Evolutionary conservation across 2,797 vertebrate genomes (phyloP), one percentile per base, ranked within the genome.

Genomic region (Garrulus glandarius): DNA sequence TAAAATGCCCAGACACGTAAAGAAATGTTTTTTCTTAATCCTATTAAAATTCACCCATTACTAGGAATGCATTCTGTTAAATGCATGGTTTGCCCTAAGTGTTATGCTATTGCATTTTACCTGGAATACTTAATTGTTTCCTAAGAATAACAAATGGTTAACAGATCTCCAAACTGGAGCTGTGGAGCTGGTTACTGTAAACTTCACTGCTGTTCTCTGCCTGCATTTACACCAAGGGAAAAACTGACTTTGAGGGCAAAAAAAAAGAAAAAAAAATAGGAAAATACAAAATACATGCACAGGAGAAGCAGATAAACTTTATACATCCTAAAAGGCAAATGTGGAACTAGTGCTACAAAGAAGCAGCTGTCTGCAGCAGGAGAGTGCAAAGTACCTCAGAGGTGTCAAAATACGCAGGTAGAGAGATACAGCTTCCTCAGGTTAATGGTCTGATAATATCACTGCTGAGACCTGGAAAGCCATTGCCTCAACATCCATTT

Each of bases 371-470:
- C 71, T 95, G 65, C 90, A 84, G 65, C 83, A 63, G 64, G 80
- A 59, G 23, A 94, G 77, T 19, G 57, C 53, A 84, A 91, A 96
- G 75, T 41, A 79, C 87, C 52, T 61, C 3, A 4, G 30, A 76
- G 24, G 84, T 87, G 91, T 96, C 92, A 94, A 87, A 97, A 91
- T 84, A 92, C 34, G 0, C 26, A 65, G 78, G 80, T 49, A 60
- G 11, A 81, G 46, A 6, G n/a, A 85, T 87, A 87, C 30, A 74
- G 90, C 87, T 96, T 85, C 59, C 84, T 94, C 52, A 46, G 80
- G 94, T 94, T 95, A 95, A 96, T 95, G 93, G 90, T 34, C 85
- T 94, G 96, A 96, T 97, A 86, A 75, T 79, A 94, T 96, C 93
- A 30, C 53, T 77, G 56, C 80, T 59, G 56, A 93, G 59, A 57